Conservation (phyloP, 2,888 invertebrate genomes). For the Drosophila peninsularis region DNA sequence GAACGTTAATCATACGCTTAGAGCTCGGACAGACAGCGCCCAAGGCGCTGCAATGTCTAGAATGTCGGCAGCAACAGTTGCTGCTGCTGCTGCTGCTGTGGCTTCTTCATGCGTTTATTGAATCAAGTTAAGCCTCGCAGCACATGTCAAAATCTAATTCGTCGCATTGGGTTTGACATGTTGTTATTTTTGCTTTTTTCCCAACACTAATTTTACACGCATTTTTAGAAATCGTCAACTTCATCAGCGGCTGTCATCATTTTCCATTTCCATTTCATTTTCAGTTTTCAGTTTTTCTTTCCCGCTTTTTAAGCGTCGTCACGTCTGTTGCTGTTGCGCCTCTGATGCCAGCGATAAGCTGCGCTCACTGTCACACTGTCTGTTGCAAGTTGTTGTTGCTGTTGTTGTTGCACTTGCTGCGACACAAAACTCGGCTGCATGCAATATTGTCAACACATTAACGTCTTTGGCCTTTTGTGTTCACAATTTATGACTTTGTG, state of each 20-base stretch:
- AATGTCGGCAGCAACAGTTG: slow-evolving; percentile 10
- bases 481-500: slow-evolving; percentile 74
- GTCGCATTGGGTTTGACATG: slow-evolving; percentile 79
- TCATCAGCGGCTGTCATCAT: slow-evolving; percentile 79
- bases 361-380: slow-evolving; percentile 53
- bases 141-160: slow-evolving; percentile 76
- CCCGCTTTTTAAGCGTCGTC: slow-evolving; percentile 56
- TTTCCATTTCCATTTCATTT: slow-evolving; percentile 31
- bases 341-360: slow-evolving; percentile 72
- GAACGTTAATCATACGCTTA: slow-evolving; percentile 80
- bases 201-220: slow-evolving; percentile 80
- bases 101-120: slow-evolving; percentile 58
- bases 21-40: slow-evolving; percentile 72
- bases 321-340: slow-evolving; percentile 52
- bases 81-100: not conserved
- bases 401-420: slow-evolving; percentile 28
- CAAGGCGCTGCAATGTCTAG: slow-evolving; percentile 19
- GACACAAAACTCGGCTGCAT: slow-evolving; percentile 66
- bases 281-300: slow-evolving; percentile 4
- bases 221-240: slow-evolving; percentile 81
- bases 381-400: not conserved
- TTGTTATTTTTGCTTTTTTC: slow-evolving; percentile 46
- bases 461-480: slow-evolving; percentile 78
- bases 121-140: slow-evolving; percentile 52
- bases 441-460: slow-evolving; percentile 81